Conservation (phyloP, 2,113 vertebrate genomes). For the Sisor rabdophorus region DNA sequence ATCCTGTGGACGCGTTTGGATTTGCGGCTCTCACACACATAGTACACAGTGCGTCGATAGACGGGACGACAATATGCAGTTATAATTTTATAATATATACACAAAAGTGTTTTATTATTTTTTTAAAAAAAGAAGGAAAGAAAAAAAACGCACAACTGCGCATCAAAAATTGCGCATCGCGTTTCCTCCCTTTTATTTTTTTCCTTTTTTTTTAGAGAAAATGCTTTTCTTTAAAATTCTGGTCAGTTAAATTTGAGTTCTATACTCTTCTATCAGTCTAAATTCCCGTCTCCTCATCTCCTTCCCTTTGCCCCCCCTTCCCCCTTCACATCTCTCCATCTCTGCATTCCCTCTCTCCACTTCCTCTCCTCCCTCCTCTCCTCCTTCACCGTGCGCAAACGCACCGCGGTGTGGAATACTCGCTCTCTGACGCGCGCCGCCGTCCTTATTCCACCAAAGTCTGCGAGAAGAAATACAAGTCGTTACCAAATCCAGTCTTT, state of each 20-base stretch:
- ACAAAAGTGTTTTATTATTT: neutral
- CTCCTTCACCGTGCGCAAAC: conserved; percentile 44
- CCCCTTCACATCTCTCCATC: conserved; percentile 32
- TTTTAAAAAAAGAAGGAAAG: neutral
- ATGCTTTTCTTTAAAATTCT: conserved; percentile 10
- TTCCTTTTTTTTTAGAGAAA: neutral
- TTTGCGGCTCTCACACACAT: neutral
- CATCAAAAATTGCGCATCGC: too few relatives aligned
- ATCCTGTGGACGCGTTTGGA: neutral
- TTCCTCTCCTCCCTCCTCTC: conserved; percentile 34
- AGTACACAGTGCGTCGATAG: neutral
- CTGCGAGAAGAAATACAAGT: conserved; percentile 30
- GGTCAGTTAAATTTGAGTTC: conserved; percentile 29
- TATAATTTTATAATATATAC: neutral
- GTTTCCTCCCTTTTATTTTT: too few relatives aligned
- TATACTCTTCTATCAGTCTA: conserved; percentile 14
- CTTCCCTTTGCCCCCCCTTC: neutral
- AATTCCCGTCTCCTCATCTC: neutral
- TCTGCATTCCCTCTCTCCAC: conserved; percentile 25
- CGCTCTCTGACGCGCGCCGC: conserved; percentile 23
- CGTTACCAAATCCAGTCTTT: conserved; percentile 24
- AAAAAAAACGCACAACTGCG: neutral
- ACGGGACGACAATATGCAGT: too few relatives aligned
- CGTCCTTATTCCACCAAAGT: conserved; percentile 30
- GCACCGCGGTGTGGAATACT: conserved; percentile 48